These are phyloP conservation scores for Heteromormyrus szaboi DNA, from an alignment of 2,797 vertebrate genomes.

Conservation along the genomic window DNA sequence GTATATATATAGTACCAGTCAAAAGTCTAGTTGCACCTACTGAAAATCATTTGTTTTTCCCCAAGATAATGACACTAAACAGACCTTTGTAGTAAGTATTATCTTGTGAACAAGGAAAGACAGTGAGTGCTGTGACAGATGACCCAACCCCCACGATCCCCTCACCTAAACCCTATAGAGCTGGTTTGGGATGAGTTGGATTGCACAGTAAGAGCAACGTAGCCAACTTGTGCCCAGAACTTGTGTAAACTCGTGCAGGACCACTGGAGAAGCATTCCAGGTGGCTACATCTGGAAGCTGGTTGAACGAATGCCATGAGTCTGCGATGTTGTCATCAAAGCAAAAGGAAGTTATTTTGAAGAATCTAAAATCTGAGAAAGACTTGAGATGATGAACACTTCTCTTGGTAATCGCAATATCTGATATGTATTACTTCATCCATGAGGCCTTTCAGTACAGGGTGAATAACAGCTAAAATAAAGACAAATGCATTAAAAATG, in stretches of 20 bases:
- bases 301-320: neutral
- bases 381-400: neutral
- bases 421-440: neutral
- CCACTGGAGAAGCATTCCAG: neutral
- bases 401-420: neutral
- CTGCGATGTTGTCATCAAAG: neutral
- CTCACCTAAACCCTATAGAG: neutral
- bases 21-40: neutral
- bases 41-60: neutral
- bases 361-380: neutral
- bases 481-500: neutral
- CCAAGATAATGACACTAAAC: neutral
- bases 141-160: neutral
- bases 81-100: neutral
- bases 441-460: neutral
- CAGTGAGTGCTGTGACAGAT: neutral
- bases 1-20: neutral
- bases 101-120: neutral
- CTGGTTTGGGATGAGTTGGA: neutral
- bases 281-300: neutral
- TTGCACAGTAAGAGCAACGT: neutral
- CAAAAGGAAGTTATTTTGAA: neutral
- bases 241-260: neutral
- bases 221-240: neutral
- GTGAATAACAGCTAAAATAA: neutral